Conservation (phyloP, 2,888 invertebrate species). For the Ecliptopera silaceata region DNA sequence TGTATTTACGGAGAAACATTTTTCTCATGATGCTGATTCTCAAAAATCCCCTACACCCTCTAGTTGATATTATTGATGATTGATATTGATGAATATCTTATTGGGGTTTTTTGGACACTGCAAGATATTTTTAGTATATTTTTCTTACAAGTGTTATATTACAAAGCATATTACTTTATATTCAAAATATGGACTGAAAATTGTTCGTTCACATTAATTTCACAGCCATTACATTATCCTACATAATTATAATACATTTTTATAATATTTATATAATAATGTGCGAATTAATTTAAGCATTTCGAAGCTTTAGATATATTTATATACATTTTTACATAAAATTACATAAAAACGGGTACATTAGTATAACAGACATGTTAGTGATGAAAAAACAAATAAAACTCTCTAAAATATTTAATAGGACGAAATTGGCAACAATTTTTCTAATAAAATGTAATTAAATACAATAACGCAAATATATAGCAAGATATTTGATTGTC, state of each 20-base stretch:
- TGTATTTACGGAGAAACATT: too few relatives aligned
- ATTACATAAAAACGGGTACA: slow-evolving; percentile 14
- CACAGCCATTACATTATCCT: slow-evolving; percentile 74
- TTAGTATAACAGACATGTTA: slow-evolving; percentile 42
- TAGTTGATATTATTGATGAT: too few relatives aligned
- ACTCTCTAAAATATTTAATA: slow-evolving; percentile 38
- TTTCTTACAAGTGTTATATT: too few relatives aligned
- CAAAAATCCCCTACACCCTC: too few relatives aligned
- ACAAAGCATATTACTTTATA: too few relatives aligned
- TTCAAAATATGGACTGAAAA: slow-evolving; percentile 59
- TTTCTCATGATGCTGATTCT: too few relatives aligned
- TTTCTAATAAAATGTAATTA: slow-evolving; percentile 21
- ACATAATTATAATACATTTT: slow-evolving; percentile 38
- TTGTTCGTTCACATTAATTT: slow-evolving; percentile 63
- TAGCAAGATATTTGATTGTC: slow-evolving; percentile 15
- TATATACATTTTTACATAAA: slow-evolving; percentile 26
- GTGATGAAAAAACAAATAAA: slow-evolving; percentile 27
- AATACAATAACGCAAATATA: background rate
- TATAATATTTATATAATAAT: slow-evolving; percentile 26
- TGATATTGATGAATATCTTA: too few relatives aligned
- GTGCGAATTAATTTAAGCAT: slow-evolving; percentile 32
- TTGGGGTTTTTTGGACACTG: background rate
- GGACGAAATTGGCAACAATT: slow-evolving; percentile 47
- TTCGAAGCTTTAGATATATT: slow-evolving; percentile 26
- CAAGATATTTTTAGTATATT: slow-evolving; percentile 8